A percentile compares a stretch with the other conserved stretches of the same genome.
These are phyloP conservation scores for Synanthedon tipuliformis DNA, from an alignment of 2,888 invertebrate genomes.

Conservation along the genomic window DNA sequence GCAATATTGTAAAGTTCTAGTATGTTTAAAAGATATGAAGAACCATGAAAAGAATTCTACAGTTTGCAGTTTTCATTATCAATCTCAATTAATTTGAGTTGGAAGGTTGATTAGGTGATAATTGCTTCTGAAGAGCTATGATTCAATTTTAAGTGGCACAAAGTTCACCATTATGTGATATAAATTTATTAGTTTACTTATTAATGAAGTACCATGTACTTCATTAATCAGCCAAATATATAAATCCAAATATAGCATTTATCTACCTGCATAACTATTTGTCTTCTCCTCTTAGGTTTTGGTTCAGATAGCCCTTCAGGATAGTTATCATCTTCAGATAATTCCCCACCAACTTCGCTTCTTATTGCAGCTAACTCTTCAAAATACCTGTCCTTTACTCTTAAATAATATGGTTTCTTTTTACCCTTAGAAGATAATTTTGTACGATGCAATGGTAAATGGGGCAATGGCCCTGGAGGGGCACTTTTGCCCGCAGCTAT, in stretches of 20 bases:
- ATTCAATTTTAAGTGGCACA: not conserved
- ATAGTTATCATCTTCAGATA: constrained; percentile 84
- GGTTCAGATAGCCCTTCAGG: constrained; percentile 76
- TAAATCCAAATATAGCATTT: not conserved
- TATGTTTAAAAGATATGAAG: no score
- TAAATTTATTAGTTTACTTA: not conserved
- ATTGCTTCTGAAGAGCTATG: no score
- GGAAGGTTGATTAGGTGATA: no score
- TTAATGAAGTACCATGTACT: constrained; percentile 8
- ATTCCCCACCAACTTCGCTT: constrained; percentile 77
- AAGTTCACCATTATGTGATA: not conserved
- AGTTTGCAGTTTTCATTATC: no score
- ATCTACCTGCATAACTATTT: constrained; percentile 45
- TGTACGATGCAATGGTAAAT: constrained; percentile 46
- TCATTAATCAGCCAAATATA: not conserved
- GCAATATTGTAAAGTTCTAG: no score
- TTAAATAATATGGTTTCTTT: constrained; percentile 62
- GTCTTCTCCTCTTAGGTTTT: constrained; percentile 71
- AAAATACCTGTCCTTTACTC: constrained; percentile 70
- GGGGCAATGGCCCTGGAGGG: constrained; percentile 71
- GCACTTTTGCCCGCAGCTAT: constrained; percentile 74
- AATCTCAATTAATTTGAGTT: no score
- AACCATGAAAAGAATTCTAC: no score
- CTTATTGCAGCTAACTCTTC: constrained; percentile 77
- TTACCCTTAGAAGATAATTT: constrained; percentile 46